Evolutionary conservation across 2,113 vertebrate genomes (phyloP), one percentile per base, ranked within the genome.

Genomic region (Sterna hirundo): DNA sequence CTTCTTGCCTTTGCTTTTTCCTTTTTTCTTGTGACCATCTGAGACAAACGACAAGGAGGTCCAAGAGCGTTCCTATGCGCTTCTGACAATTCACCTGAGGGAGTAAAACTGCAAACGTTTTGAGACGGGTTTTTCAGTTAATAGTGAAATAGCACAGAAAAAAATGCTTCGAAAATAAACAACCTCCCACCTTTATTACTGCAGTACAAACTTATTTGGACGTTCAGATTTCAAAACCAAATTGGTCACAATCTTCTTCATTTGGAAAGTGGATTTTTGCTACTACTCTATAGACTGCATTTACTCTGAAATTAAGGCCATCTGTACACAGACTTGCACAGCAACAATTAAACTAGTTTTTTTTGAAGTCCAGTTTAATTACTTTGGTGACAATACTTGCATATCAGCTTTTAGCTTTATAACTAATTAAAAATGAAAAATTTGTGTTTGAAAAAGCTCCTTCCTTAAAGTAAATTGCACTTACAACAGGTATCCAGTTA

Each of bases 321-420:
- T 83, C 66, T 38, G 5, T 51, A 93, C 30, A 85, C 30, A 57
- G 95, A 89, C 49, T 79, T 85, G 62, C 20, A 86, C 36, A 88
- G 94, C 46, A 69, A 61, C 82, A 92, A 96, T 84, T 79, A 87
- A 91, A 91, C 30, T 82, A 12, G 44, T 92, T 96, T 94, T 38
- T 93, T 93, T 72, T 91, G 69, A 95, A 97, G 78, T 85, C 89
- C 70, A 80, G 61, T 91, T 94, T 76, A 95, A 95, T 88, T 97
- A 91, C 58, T 70, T 70, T 47, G 51, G 86, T 94, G 78, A 69
- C 86, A 95, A 79, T 60, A 80, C 58, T 20, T 80, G 36, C 36
- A 32, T n/a, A 95, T 62, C 79, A 97, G 88, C 51, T 86, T 93
- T 87, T 77, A 87, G 49, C 51, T 92, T 91, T 93, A 38, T 51